Evolutionary conservation across 2,888 invertebrate species (phyloP).

Genomic region (Amphipoea oculea): DNA sequence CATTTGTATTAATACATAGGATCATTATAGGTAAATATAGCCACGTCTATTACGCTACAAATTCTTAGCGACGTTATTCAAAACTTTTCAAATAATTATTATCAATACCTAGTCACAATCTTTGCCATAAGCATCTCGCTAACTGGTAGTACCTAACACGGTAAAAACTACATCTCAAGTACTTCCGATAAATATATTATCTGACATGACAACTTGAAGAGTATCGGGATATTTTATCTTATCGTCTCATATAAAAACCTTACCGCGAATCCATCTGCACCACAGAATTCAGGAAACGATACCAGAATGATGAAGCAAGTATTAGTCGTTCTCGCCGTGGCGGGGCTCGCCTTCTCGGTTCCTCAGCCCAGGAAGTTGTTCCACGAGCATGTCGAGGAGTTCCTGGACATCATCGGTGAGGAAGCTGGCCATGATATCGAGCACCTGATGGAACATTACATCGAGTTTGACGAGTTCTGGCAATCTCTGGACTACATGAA

Average conservation of each 20-base stretch:
- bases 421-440: conserved; percentile 72
- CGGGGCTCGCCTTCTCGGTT: conserved; percentile 74
- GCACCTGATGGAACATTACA: conserved; percentile 72
- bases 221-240: conserved; percentile 56
- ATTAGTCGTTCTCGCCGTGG: conserved; percentile 72
- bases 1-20: neutral
- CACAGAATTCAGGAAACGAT: conserved; percentile 63
- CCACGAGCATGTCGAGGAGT: conserved; percentile 82
- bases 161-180: conserved; percentile 39
- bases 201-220: conserved; percentile 51
- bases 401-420: conserved; percentile 74
- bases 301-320: conserved; percentile 76
- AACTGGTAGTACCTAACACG: neutral
- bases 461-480: conserved; percentile 79
- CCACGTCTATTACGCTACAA: no score
- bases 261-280: conserved; percentile 17
- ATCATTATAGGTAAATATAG: neutral
- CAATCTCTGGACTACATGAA: conserved; percentile 72
- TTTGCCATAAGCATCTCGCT: conserved; percentile 1
- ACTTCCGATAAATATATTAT: conserved; percentile 28
- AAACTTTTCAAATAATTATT: neutral
- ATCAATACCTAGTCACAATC: neutral
- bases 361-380: conserved; percentile 81
- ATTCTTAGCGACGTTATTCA: neutral
- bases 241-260: conserved; percentile 68